These are phyloP conservation scores for Lithophane ornitopus DNA, from an alignment of 2,888 invertebrate species.

Conservation along the genomic window DNA sequence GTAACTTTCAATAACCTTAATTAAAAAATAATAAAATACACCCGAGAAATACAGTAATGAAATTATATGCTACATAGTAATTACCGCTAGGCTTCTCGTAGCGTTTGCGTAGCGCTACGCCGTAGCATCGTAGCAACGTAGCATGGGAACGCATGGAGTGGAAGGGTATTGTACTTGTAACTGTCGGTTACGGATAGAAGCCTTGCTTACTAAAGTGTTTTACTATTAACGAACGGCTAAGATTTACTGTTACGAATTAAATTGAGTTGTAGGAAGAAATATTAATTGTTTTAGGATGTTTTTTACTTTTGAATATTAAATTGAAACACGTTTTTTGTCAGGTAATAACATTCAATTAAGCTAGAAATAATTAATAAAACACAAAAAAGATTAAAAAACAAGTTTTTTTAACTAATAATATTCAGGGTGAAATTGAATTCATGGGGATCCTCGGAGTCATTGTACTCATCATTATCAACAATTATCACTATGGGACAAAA, in stretches of 20 bases:
- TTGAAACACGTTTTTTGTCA: no score
- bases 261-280: neutral
- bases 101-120: slow-evolving; percentile 51
- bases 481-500: no score
- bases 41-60: slow-evolving; percentile 11
- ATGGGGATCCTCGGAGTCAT: no score
- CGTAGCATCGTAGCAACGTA: slow-evolving; percentile 36
- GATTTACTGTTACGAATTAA: neutral
- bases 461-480: no score
- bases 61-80: slow-evolving; percentile 38
- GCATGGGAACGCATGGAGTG: slow-evolving; percentile 24
- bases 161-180: slow-evolving; percentile 21
- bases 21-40: slow-evolving; percentile 26
- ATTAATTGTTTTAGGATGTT: neutral
- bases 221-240: neutral
- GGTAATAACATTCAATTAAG: no score
- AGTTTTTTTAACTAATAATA: no score
- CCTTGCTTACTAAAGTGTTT: slow-evolving; percentile 18
- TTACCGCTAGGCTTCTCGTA: slow-evolving; percentile 49
- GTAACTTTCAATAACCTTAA: slow-evolving; percentile 18
- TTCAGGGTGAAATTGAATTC: no score
- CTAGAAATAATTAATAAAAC: no score
- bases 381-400: no score
- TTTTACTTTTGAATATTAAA: neutral
- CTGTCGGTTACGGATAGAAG: neutral